phyloP scores from a whole-genome alignment of 2,113 vertebrate species.

The Dicentrarchus labrax region DNA sequence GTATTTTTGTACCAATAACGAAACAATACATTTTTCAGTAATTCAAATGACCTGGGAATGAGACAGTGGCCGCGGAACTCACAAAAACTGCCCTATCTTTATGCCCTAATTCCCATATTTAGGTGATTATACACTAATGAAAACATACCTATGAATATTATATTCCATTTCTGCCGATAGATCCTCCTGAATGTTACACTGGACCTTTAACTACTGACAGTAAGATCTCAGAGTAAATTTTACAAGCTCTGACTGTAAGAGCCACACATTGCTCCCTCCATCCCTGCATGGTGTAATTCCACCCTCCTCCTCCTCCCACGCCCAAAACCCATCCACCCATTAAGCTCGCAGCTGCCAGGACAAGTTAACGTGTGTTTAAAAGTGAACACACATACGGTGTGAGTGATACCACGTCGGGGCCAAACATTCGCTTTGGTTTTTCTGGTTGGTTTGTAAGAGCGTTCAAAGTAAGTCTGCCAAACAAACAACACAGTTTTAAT shows the following conservation, averaged over 20 bases:
- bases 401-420: constrained; percentile 31
- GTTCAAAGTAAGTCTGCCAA: constrained; percentile 60
- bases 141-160: too few relatives aligned
- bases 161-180: too few relatives aligned
- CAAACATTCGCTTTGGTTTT: constrained; percentile 75
- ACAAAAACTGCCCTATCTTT: too few relatives aligned
- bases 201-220: not conserved
- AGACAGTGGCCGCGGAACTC: too few relatives aligned
- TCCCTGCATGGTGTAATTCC: constrained; percentile 12
- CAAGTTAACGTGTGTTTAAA: constrained; percentile 36
- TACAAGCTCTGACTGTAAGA: not conserved
- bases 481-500: constrained; percentile 69
- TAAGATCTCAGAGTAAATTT: constrained; percentile 18
- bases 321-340: constrained; percentile 14
- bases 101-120: too few relatives aligned
- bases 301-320: not conserved
- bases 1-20: too few relatives aligned
- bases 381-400: constrained; percentile 32
- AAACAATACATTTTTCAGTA: not conserved
- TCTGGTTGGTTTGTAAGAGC: constrained; percentile 51
- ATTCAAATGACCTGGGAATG: too few relatives aligned
- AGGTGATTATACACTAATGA: too few relatives aligned
- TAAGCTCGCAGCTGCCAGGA: constrained; percentile 48
- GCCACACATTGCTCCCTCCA: constrained; percentile 4
- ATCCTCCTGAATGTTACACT: too few relatives aligned